Evolutionary conservation across 2,888 invertebrate genomes (phyloP).

Genomic region (Diachrysia chrysitis): DNA sequence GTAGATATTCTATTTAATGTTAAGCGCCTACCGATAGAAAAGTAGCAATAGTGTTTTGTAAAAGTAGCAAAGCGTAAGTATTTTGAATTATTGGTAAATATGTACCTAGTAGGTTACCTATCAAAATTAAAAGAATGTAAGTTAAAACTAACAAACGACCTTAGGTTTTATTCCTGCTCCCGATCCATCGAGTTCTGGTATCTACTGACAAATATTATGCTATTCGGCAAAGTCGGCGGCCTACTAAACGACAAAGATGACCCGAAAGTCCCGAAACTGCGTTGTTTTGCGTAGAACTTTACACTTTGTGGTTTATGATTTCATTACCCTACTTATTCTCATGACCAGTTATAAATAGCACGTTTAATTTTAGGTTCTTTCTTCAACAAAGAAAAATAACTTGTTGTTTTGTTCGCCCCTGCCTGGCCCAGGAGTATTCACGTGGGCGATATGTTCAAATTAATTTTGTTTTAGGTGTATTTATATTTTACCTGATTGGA

Average conservation of each 20-base stretch:
- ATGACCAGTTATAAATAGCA: slow-evolving; percentile 51
- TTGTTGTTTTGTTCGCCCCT: slow-evolving; percentile 72
- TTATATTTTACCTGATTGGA: slow-evolving; percentile 75
- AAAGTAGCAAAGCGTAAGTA: background rate
- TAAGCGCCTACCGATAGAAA: background rate
- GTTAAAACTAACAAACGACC: background rate
- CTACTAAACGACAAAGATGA: slow-evolving; percentile 13
- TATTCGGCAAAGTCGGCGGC: slow-evolving; percentile 16
- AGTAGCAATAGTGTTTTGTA: background rate
- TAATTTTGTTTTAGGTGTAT: slow-evolving; percentile 74
- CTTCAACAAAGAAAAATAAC: slow-evolving; percentile 66
- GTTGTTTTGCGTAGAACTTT: slow-evolving; percentile 14
- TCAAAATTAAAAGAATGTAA: too few relatives aligned
- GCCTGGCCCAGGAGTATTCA: slow-evolving; percentile 48
- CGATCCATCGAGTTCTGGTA: background rate
- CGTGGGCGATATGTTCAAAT: slow-evolving; percentile 72
- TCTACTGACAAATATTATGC: background rate
- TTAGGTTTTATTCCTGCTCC: background rate
- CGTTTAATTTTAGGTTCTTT: slow-evolving; percentile 43
- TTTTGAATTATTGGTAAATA: background rate
- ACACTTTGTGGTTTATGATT: slow-evolving; percentile 44
- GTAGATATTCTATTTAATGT: too few relatives aligned
- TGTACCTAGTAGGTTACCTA: too few relatives aligned
- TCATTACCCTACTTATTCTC: slow-evolving; percentile 56
- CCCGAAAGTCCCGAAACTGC: background rate